These are phyloP conservation scores for Protaetia brevitarsis DNA, from an alignment of 1,140 invertebrate genomes.

Conservation along the genomic window DNA sequence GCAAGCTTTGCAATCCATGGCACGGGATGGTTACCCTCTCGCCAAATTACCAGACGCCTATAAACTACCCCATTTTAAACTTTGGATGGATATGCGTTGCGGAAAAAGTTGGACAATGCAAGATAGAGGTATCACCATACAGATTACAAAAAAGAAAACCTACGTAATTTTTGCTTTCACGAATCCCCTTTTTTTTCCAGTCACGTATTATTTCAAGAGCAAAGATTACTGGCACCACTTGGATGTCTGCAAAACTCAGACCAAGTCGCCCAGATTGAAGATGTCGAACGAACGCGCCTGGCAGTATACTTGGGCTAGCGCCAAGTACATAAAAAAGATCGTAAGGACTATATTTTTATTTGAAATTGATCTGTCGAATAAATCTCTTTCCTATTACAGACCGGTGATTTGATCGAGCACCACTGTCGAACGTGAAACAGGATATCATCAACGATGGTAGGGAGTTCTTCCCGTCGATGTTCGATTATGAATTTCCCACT, in stretches of 20 bases:
- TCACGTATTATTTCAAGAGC: conserved; percentile 17
- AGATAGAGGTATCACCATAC: conserved; percentile 29
- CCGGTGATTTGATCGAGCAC: background rate
- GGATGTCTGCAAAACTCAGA: conserved; percentile 5
- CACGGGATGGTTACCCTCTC: conserved; percentile 43
- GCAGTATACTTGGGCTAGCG: conserved; percentile 25
- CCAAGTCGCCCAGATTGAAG: conserved; percentile 3
- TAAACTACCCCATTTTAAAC: conserved; percentile 41
- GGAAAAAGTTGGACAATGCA: conserved; percentile 35
- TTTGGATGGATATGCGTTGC: conserved; percentile 41
- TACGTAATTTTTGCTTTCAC: background rate
- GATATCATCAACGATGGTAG: conserved; percentile 34
- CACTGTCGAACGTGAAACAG: conserved; percentile 32
- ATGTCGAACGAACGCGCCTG: background rate
- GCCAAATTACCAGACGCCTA: conserved; percentile 42
- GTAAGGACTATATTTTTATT: conserved; percentile 1
- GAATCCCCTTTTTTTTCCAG: background rate
- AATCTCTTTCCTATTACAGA: background rate
- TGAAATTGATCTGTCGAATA: background rate
- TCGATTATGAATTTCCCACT: conserved; percentile 39
- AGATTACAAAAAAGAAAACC: background rate
- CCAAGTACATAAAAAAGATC: conserved; percentile 22
- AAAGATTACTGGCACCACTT: conserved; percentile 23
- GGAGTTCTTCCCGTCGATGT: conserved; percentile 40
- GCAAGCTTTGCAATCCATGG: conserved; percentile 36